phyloP scores from a whole-genome alignment of 2,113 vertebrate species.

The Peucedramus taeniatus region DNA sequence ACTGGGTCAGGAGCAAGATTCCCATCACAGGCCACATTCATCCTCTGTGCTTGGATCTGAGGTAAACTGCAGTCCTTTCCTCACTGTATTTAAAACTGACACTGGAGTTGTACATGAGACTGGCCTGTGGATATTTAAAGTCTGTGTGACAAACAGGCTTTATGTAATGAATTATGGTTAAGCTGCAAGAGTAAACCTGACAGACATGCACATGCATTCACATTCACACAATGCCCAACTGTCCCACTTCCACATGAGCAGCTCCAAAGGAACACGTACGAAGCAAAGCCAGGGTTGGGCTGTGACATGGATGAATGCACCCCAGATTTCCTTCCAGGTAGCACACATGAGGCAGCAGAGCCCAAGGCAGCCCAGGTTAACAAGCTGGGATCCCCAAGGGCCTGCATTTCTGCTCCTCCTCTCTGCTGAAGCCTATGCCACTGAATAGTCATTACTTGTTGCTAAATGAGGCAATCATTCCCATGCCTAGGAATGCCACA shows the following conservation, averaged over 20 bases:
- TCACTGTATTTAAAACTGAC: neutral
- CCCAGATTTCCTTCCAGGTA: neutral
- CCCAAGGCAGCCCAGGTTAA: neutral
- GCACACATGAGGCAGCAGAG: neutral
- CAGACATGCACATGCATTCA: neutral
- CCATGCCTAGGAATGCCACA: neutral
- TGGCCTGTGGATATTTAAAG: neutral
- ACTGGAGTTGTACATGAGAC: neutral
- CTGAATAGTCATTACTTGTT: neutral
- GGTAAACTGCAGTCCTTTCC: neutral
- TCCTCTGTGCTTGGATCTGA: neutral
- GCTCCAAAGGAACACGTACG: neutral
- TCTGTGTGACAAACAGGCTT: conserved; percentile 47
- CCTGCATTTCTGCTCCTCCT: neutral
- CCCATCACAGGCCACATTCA: neutral
- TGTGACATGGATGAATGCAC: neutral
- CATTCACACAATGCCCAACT: neutral
- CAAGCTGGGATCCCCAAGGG: neutral
- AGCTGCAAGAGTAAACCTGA: conserved; percentile 14
- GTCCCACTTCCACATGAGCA: conserved; percentile 43
- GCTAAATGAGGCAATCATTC: conserved; percentile 29
- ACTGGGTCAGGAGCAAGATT: neutral
- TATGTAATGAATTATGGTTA: neutral
- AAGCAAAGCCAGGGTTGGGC: neutral
- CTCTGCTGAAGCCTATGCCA: neutral